Conservation (phyloP, 2,797 vertebrate genomes). For the Acipenser oxyrinchus region DNA sequence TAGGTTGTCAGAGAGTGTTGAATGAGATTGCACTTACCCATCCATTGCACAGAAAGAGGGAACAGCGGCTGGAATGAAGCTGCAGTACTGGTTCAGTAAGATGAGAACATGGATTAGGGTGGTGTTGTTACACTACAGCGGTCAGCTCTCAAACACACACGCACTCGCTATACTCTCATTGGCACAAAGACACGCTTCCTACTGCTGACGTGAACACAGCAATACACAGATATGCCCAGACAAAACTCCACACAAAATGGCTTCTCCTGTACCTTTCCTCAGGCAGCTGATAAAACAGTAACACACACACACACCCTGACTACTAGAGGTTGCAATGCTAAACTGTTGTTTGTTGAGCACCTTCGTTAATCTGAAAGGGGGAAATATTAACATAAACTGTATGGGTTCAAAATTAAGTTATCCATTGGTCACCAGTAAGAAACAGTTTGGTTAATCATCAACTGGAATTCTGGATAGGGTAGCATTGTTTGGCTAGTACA, state of each 20-base stretch:
- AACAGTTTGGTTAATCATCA: too few relatives aligned
- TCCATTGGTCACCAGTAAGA: too few relatives aligned
- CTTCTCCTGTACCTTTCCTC: slow-evolving; percentile 21
- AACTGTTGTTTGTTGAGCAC: too few relatives aligned
- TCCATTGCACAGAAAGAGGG: slow-evolving; percentile 51
- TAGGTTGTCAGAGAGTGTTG: background rate
- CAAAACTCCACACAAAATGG: slow-evolving; percentile 44
- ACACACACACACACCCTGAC: too few relatives aligned
- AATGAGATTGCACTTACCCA: slow-evolving; percentile 46
- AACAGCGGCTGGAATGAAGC: slow-evolving; percentile 25
- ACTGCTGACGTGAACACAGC: slow-evolving; percentile 38
- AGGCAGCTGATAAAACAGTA: too few relatives aligned
- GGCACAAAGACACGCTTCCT: slow-evolving; percentile 41
- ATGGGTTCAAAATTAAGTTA: too few relatives aligned
- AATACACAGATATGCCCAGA: slow-evolving; percentile 31
- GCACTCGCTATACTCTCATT: slow-evolving; percentile 19
- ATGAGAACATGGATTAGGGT: slow-evolving; percentile 28
- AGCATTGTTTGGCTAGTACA: too few relatives aligned
- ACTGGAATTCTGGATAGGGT: too few relatives aligned
- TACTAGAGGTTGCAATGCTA: too few relatives aligned
- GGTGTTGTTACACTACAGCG: slow-evolving; percentile 26
- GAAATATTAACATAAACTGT: too few relatives aligned
- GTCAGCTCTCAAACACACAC: slow-evolving; percentile 25
- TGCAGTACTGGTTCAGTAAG: slow-evolving; percentile 30
- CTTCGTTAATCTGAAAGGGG: too few relatives aligned